Base-by-base conservation (phyloP, 1,140 invertebrate species). In the Heliconius himera region DNA sequence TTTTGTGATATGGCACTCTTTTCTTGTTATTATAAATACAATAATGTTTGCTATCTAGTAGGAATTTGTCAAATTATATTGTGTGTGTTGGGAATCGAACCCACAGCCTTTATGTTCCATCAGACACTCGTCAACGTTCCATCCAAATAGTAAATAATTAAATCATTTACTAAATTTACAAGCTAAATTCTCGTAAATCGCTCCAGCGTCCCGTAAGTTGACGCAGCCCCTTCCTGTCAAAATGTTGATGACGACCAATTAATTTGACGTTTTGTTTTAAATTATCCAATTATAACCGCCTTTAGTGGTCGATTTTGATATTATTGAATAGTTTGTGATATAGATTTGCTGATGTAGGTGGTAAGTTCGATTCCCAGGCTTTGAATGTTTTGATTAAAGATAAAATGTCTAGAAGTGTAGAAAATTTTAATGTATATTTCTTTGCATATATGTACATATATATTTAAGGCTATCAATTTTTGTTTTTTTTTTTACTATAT, bases 221-320 rank as follows among this genome's bases (percentile, higher is more conserved):
- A 66, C 60, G n/a, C 60, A n/a, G 60, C 60, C n/a, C 60, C 60
- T 66, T n/a, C n/a, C 60, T 66, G 60, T 66, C 60, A 66, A 66
- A 66, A 29, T 22, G 60, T 22, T 66, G 60, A 66, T 66, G 60
- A 66, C 26, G 60, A 29, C 60, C 26, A 29, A 66, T 66, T 66
- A 66, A 66, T 66, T 26, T 66, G 60, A 66, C 60, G 60, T 66
- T 66, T 66, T 66, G 60, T 66, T 66, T 66, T 66, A 66, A 66
- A 66, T 66, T 66, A 66, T 66, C 26, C 60, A 66, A 66, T 66
- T 66, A 66, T 26, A 29, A 22, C 60, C 3, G 20, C 60, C 60
- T 66, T 60, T 60, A 22, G 9, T 29, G 13, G 60, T 16, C 13
- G 60, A 66, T 29, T 66, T 66, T 66, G 60, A 29, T 22, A 29